phyloP scores from a whole-genome alignment of 2,797 vertebrate genomes.

The Micromesistius poutassou region DNA sequence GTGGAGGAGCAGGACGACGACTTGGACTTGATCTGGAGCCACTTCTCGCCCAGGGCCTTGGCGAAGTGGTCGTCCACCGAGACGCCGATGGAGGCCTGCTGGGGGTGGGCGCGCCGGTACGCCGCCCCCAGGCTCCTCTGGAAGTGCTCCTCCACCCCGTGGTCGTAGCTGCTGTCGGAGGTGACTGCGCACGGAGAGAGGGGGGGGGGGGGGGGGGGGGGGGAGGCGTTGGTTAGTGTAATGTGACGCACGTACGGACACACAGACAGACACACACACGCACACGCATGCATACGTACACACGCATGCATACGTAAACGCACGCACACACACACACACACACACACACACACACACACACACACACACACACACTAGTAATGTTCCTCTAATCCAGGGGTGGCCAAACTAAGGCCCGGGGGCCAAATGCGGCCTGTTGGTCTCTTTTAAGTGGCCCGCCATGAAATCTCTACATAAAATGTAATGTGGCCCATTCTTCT shows the following conservation, averaged over 20 bases:
- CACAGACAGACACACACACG: constrained; percentile 27
- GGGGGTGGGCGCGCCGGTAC: constrained; percentile 63
- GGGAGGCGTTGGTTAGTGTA: constrained; percentile 1
- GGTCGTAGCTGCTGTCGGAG: constrained; percentile 65
- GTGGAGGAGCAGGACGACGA: constrained; percentile 73
- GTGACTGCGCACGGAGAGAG: constrained; percentile 57
- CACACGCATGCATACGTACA: constrained; percentile 30
- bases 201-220: constrained; percentile 15
- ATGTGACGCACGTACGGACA: constrained; percentile 22
- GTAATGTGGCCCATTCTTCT: too few species aligned
- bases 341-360: too few species aligned
- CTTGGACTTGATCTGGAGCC: constrained; percentile 75
- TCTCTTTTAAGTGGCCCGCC: too few species aligned
- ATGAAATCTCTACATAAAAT: too few species aligned
- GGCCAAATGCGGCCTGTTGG: too few species aligned
- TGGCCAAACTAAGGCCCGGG: too few species aligned
- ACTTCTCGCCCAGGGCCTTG: constrained; percentile 79
- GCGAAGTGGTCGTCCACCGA: constrained; percentile 81
- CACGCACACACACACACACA: too few species aligned
- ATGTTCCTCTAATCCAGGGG: not conserved
- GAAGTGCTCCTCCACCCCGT: constrained; percentile 78
- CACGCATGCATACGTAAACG: not conserved
- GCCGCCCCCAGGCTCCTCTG: constrained; percentile 74
- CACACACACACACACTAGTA: not conserved
- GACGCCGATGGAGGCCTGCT: constrained; percentile 73